Percentiles rank a stretch among this genome's conserved stretches.
These are phyloP conservation scores for Porites lutea DNA, from an alignment of 64 coral and sea anemone genomes.

Conservation along the genomic window DNA sequence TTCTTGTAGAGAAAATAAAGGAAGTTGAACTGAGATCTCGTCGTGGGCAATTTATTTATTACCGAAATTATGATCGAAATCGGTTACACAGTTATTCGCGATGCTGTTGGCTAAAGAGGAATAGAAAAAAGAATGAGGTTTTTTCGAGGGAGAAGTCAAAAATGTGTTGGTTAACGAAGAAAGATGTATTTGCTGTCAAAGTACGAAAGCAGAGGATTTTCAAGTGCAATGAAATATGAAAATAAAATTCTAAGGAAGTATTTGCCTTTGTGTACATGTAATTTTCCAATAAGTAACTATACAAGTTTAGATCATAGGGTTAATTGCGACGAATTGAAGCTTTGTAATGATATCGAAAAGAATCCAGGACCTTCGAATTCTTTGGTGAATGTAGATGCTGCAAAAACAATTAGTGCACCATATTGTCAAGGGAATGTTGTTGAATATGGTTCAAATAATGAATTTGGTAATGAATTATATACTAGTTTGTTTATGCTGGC, in stretches of 20 bases:
- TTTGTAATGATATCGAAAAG: neutral
- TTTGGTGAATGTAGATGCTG: conserved; percentile 37
- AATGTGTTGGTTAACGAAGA: neutral
- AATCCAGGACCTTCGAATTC: neutral
- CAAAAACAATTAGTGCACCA: conserved; percentile 65
- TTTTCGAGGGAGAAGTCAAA: neutral
- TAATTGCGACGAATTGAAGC: neutral
- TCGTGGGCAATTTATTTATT: neutral
- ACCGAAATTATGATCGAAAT: neutral
- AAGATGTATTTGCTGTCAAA: too few species aligned
- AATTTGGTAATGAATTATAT: conserved; percentile 66
- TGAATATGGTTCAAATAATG: conserved; percentile 70
- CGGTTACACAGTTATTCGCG: neutral
- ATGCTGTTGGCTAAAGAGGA: neutral
- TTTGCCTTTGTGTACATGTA: neutral
- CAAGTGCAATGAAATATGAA: neutral
- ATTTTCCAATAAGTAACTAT: neutral
- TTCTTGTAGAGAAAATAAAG: too few species aligned
- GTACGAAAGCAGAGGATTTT: neutral
- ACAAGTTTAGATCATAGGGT: neutral
- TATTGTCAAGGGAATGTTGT: conserved; percentile 57
- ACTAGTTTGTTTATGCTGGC: conserved; percentile 40
- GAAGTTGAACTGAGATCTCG: neutral
- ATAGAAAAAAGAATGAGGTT: neutral
- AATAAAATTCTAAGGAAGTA: neutral